Evolutionary conservation across 1,140 invertebrate genomes (phyloP).

Genomic region (Heliconius himera): DNA sequence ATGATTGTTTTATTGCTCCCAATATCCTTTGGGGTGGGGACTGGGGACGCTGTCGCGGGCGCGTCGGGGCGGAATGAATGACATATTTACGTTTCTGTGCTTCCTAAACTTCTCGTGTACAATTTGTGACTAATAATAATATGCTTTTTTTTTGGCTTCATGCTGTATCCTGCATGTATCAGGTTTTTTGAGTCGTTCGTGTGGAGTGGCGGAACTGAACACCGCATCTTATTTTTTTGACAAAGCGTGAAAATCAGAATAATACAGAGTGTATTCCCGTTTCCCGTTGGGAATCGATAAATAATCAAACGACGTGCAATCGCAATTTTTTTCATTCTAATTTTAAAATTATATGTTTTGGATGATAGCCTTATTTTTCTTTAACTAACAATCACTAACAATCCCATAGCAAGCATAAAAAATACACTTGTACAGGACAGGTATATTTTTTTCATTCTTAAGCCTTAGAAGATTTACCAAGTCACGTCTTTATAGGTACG

Average conservation of each 20-base stretch:
- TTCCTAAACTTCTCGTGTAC: conserved; percentile 1
- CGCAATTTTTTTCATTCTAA: background rate
- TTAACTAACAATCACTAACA: too few species aligned
- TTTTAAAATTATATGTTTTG: background rate
- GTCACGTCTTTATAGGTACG: background rate
- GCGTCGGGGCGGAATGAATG: conserved; percentile 39
- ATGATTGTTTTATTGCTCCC: conserved; percentile 48
- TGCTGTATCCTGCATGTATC: too few species aligned
- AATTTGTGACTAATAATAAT: too few species aligned
- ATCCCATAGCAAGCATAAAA: background rate
- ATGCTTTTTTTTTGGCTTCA: too few species aligned
- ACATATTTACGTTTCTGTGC: conserved; percentile 47
- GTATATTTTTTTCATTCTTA: background rate
- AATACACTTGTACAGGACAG: background rate
- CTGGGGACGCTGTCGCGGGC: conserved; percentile 46
- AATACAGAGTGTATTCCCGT: too few species aligned
- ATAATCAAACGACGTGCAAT: too few species aligned
- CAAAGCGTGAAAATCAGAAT: too few species aligned
- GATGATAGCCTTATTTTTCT: background rate
- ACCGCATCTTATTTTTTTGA: too few species aligned
- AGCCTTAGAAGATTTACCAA: background rate
- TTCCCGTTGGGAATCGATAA: too few species aligned
- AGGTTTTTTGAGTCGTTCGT: too few species aligned
- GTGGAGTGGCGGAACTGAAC: too few species aligned
- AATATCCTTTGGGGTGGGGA: conserved; percentile 46